Evolutionary conservation across 1,140 invertebrate species (phyloP), one percentile per base, ranked within the genome.

Genomic region (Lordiphosa clarofinis): DNA sequence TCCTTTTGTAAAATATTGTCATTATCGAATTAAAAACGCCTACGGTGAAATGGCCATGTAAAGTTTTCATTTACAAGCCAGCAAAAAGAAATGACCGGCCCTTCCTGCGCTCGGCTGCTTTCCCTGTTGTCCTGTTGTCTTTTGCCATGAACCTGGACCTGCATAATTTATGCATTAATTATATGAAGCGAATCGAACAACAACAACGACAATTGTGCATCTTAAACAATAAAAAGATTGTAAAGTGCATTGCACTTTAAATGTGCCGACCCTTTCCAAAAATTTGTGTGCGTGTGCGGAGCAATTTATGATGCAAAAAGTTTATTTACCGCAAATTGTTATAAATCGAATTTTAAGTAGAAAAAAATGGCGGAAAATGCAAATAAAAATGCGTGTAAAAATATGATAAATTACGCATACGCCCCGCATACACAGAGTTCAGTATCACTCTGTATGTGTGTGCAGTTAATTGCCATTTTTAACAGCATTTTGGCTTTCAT

Each of bases 291-390:
- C 36, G 31, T 52, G 36, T 65, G 56, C 50, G 49, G 57, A 59
- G 40, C 61, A 72, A 64, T 76, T 78, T 76, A 78, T 76, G 57
- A 52, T 37, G 57, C 48, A 75, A 46, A 46, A 46, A 72, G 68
- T 76, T 78, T 78, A 78, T 78, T 78, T 78, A 61, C 73, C 73
- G 63, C 73, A 76, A 76, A 76, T 78, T 78, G 59, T 78, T 78
- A 78, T 78, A 76, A 78, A 78, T 78, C 73, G 73, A 79, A 78
- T 73, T 79, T 79, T 65, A 78, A 78, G 69, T 69, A 74, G 7
- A 38, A 55, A 46, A 56, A 56, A 65, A 61, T 44, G 33, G 53
- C 55, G 38, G 39, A 63, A 78, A 65, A 75, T 67, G 55, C 37
- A 70, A 72, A 76, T 72, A 78, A 73, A 65, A 60, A 58, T 56